Evolutionary conservation across 1,140 invertebrate species (phyloP).

Genomic region (Diorhabda sublineata): DNA sequence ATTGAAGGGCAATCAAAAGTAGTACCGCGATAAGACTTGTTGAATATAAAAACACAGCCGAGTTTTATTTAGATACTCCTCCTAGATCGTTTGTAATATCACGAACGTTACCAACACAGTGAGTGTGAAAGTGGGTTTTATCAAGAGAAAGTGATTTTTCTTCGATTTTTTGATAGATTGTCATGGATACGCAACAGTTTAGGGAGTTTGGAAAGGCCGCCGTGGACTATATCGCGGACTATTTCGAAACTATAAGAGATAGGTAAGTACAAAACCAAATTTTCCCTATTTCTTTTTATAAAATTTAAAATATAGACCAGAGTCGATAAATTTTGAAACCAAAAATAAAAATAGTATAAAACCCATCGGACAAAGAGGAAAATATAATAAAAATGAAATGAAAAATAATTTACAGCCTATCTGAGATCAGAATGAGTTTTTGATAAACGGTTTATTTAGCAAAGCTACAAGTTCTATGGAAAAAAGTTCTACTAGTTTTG

Average conservation of each 20-base stretch:
- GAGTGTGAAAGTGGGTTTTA: constrained; percentile 18
- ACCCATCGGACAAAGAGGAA: too few relatives aligned
- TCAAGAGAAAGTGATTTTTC: constrained; percentile 23
- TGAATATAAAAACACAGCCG: not conserved
- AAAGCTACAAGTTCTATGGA: too few relatives aligned
- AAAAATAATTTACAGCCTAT: too few relatives aligned
- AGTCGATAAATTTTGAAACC: too few relatives aligned
- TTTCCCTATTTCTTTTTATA: too few relatives aligned
- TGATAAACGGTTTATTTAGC: too few relatives aligned
- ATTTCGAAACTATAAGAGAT: constrained; percentile 68
- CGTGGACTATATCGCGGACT: constrained; percentile 75
- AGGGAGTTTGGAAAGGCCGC: constrained; percentile 68
- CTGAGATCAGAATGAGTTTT: too few relatives aligned
- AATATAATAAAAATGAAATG: too few relatives aligned
- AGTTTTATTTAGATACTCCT: constrained; percentile 18
- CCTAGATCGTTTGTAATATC: constrained; percentile 1
- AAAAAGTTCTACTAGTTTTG: too few relatives aligned
- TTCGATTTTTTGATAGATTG: not conserved
- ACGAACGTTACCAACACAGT: constrained; percentile 1
- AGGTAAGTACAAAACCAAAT: constrained; percentile 47
- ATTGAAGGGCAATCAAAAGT: not conserved
- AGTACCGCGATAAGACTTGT: not conserved
- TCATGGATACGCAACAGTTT: constrained; percentile 69
- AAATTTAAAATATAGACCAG: too few relatives aligned
- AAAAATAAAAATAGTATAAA: too few relatives aligned